Percentiles rank a stretch among this genome's conserved stretches.
Conservation (phyloP, 2,797 vertebrate genomes). For the Pterois miles region DNA sequence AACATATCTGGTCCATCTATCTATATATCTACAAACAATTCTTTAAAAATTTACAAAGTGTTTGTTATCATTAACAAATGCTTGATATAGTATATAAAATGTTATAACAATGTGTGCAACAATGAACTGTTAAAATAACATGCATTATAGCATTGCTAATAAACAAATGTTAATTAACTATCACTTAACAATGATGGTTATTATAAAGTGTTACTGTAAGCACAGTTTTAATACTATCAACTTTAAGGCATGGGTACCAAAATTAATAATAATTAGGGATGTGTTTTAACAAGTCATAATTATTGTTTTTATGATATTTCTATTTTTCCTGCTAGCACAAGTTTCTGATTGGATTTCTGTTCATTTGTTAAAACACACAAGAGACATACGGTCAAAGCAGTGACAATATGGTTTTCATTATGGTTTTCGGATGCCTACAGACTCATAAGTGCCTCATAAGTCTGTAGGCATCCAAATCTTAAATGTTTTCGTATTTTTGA, state of each 20-base stretch:
- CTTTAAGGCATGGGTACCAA: neutral
- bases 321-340: neutral
- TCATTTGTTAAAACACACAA: conserved; percentile 4
- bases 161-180: too few relatives aligned
- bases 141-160: too few relatives aligned
- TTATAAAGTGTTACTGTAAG: neutral
- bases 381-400: neutral
- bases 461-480: neutral
- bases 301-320: neutral
- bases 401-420: conserved; percentile 15
- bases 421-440: too few relatives aligned
- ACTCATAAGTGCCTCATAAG: too few relatives aligned
- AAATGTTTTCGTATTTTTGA: neutral
- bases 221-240: neutral
- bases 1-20: too few relatives aligned
- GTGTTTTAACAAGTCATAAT: neutral
- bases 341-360: neutral
- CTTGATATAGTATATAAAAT: too few relatives aligned
- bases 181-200: too few relatives aligned
- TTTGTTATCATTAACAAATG: too few relatives aligned
- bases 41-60: too few relatives aligned
- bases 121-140: too few relatives aligned
- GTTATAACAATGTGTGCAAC: too few relatives aligned
- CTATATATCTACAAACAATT: too few relatives aligned
- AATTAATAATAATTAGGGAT: neutral